Percentiles rank a stretch among this genome's conserved stretches.
phyloP scores from a whole-genome alignment of 1,140 invertebrate genomes.

The Eriocheir sinensis region DNA sequence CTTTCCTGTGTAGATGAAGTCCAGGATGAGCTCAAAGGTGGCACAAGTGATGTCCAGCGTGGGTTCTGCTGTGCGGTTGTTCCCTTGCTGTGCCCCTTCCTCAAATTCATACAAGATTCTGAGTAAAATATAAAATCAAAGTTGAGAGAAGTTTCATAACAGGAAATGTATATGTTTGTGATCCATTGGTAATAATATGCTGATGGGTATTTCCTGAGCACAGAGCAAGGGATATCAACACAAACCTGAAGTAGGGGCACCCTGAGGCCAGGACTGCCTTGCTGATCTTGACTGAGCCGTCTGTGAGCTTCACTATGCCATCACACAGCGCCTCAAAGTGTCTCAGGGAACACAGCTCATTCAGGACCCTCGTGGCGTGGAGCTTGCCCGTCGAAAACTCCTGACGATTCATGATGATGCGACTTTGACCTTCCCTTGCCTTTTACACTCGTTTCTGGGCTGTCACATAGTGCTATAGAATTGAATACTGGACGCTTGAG shows the following conservation, averaged over 20 bases:
- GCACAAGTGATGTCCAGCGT: conserved; percentile 56
- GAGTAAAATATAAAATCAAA: neutral
- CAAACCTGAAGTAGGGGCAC: conserved; percentile 70
- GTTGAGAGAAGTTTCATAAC: neutral
- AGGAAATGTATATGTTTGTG: neutral
- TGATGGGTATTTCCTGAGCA: no score
- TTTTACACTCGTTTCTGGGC: neutral
- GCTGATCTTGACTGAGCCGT: conserved; percentile 67
- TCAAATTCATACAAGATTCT: conserved; percentile 68
- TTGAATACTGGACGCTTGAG: neutral
- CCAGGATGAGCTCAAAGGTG: conserved; percentile 69
- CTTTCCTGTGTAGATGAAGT: conserved; percentile 65
- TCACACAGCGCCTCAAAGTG: conserved; percentile 60
- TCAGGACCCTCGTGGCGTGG: conserved; percentile 60
- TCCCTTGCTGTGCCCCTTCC: conserved; percentile 52
- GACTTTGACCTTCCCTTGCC: no score
- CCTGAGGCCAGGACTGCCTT: conserved; percentile 65
- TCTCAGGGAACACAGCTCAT: conserved; percentile 49
- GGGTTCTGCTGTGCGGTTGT: conserved; percentile 55
- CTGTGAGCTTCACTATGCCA: conserved; percentile 53
- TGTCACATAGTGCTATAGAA: neutral
- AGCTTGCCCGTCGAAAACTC: conserved; percentile 52
- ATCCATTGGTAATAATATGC: no score
- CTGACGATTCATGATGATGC: conserved; percentile 50
- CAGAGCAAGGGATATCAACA: conserved; percentile 4